phyloP scores from a whole-genome alignment of 2,113 vertebrate genomes.

The Elaphurus davidianus region DNA sequence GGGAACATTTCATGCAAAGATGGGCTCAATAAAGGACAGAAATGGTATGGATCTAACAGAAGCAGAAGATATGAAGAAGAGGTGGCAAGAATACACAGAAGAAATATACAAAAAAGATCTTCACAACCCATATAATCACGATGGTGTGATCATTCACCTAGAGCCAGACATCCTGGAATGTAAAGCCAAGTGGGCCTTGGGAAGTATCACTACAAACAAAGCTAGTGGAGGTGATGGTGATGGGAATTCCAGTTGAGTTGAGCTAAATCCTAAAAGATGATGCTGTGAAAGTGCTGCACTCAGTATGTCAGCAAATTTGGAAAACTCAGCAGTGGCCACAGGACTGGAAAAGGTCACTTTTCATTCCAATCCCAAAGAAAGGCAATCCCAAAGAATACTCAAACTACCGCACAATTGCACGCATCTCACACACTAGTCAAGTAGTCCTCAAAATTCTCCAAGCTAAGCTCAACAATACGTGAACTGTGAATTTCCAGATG shows the following conservation, averaged over 20 bases:
- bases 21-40: not conserved
- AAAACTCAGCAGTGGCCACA: not conserved
- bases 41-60: not conserved
- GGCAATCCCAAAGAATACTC: not conserved
- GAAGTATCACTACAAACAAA: not conserved
- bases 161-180: not conserved
- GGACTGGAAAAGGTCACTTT: not conserved
- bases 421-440: not conserved
- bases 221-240: not conserved
- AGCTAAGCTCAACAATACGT: not conserved
- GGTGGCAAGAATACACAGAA: not conserved
- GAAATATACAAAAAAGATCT: not conserved
- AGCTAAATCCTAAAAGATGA: not conserved
- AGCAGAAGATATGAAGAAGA: not conserved
- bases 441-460: not conserved
- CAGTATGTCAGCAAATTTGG: not conserved
- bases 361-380: not conserved
- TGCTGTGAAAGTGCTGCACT: not conserved
- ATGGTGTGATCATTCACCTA: not conserved
- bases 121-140: fast-evolving
- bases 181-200: not conserved
- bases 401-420: not conserved
- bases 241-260: not conserved
- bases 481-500: not conserved
- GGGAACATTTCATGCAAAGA: not conserved